Base-by-base conservation (phyloP, 2,113 vertebrate species). In the Sebastes fasciatus region DNA sequence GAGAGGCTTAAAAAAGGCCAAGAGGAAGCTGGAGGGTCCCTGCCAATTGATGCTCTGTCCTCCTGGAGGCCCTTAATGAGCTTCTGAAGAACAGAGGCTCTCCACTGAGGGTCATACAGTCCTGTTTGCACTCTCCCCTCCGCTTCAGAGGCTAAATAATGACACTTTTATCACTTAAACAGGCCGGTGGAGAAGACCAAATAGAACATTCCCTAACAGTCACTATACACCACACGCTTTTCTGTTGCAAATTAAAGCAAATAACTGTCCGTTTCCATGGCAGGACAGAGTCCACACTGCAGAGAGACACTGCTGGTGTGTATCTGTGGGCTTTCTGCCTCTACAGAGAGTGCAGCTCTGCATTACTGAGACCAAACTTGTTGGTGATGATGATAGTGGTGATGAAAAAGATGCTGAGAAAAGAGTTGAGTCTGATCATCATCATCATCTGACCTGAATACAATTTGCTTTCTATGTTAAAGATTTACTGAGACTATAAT, bases 141-240 rank as follows among this genome's bases (percentile, higher is more conserved):
- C 93, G 92, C 93, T 94, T 94, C 87, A 92, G 89, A 90, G 89
- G 91, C 94, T 97, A 97, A 98, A 98, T 98, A 96, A 96, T 96
- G 96, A 97, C 96, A 96, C 95, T 97, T 96, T 96, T 95, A 97
- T 96, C 97, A 97, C 96, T 96, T 96, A 98, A 97, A 97, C 95
- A 93, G 97, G 95, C 97, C 96, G 96, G 78, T 34, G 34, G 86
- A 82, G 95, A 94, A 96, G 94, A 96, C 91, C 94, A 90, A 90
- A 90, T 87, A 96, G 95, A 95, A 92, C 97, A 97, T 99, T 98
- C 98, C 90, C 96, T 95, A 77, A 91, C 92, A 95, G 96, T 98
- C 96, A 93, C 97, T 96, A 95, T 96, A 95, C 97, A 96, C 96
- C 95, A 95, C 91, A 88, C 91, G 74, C 93, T 94, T 95, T 96